These are phyloP conservation scores for Horisme vitalbata DNA, from an alignment of 2,888 invertebrate species.

Conservation along the genomic window DNA sequence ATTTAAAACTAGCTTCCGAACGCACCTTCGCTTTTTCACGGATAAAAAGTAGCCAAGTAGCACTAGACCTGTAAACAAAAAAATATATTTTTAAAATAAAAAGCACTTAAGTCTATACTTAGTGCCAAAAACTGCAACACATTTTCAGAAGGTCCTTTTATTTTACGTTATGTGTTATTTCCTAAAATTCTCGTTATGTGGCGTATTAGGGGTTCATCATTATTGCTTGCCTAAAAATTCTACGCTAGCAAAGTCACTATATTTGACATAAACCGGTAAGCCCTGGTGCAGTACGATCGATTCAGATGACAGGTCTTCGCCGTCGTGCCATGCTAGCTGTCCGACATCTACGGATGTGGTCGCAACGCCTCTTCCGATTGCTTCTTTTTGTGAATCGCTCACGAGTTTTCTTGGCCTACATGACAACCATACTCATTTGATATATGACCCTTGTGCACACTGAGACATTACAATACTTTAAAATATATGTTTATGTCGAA, in stretches of 20 bases:
- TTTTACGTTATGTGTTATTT: no score
- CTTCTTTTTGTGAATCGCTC: slow-evolving; percentile 45
- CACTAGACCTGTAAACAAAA: no score
- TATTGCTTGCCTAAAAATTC: no score
- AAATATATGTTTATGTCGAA: slow-evolving; percentile 5
- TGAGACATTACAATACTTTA: slow-evolving; percentile 43
- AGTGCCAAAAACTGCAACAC: no score
- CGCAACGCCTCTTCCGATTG: slow-evolving; percentile 56
- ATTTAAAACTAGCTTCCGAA: no score
- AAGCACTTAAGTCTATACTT: no score
- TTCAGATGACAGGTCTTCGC: slow-evolving; percentile 36
- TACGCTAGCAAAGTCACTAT: not conserved
- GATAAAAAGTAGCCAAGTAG: no score
- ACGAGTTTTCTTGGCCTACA: slow-evolving; percentile 26
- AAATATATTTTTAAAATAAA: no score
- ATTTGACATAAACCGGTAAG: slow-evolving; percentile 34
- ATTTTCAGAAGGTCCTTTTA: no score
- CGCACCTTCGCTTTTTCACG: no score
- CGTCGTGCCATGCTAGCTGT: slow-evolving; percentile 48
- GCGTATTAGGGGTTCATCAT: no score
- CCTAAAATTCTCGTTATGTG: no score
- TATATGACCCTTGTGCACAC: slow-evolving; percentile 42
- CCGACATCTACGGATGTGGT: slow-evolving; percentile 44
- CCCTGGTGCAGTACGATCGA: slow-evolving; percentile 31
- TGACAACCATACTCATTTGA: slow-evolving; percentile 35